Evolutionary conservation across 2,113 vertebrate species (phyloP).

Genomic region (Zootoca vivipara): DNA sequence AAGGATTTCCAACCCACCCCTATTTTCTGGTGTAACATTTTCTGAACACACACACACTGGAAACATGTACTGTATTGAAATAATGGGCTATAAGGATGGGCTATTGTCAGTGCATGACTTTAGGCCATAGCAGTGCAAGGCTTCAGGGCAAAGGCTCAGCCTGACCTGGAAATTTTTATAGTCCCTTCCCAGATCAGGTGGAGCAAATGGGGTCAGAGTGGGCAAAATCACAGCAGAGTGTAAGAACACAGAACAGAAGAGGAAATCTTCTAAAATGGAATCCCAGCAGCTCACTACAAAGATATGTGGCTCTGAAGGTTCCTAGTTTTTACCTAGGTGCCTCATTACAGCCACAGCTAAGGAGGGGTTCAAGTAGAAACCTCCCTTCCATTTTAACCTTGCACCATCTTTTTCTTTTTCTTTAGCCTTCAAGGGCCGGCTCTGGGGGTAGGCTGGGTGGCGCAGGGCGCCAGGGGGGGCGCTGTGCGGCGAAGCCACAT

Average conservation of each 20-base stretch:
- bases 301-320: not conserved
- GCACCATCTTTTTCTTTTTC: not conserved
- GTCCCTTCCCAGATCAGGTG: not conserved
- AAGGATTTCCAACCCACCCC: constrained; percentile 8
- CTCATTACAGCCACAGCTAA: not conserved
- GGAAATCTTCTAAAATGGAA: not conserved
- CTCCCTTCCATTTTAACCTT: not conserved
- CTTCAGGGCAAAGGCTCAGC: not conserved
- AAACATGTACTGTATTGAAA: not conserved
- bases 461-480: too few relatives aligned
- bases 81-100: not conserved
- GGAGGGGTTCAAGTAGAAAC: not conserved
- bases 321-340: not conserved
- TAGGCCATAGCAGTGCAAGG: not conserved
- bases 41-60: not conserved
- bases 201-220: not conserved
- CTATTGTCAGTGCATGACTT: not conserved
- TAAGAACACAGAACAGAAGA: not conserved
- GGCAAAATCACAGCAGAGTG: not conserved
- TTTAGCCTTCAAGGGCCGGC: too few relatives aligned
- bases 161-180: not conserved
- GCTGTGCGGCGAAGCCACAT: too few relatives aligned
- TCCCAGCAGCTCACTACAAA: not conserved
- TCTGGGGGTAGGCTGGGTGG: too few relatives aligned
- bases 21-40: not conserved